Percentiles rank a stretch among this genome's conserved stretches.
phyloP scores from a whole-genome alignment of 1,140 invertebrate genomes.

The Apis florea region DNA sequence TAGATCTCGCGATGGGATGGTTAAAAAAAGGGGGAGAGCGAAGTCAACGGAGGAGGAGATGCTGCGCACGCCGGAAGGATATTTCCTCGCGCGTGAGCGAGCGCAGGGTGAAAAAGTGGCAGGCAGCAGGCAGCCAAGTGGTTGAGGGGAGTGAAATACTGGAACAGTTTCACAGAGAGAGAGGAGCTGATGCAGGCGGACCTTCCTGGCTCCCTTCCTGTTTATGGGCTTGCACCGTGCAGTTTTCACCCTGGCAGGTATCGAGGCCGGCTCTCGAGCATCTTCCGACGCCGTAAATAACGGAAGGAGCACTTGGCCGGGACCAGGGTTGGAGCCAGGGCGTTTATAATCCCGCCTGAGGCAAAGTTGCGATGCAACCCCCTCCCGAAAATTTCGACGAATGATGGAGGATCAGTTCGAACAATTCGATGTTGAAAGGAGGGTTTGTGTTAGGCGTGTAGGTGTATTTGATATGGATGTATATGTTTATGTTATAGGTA shows the following conservation, averaged over 20 bases:
- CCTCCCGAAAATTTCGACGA: background rate
- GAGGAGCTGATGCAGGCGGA: constrained; percentile 1
- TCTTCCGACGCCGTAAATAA: constrained; percentile 58
- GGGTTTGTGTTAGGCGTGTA: too few species aligned
- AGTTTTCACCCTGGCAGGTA: constrained; percentile 48
- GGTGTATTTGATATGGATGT: too few species aligned
- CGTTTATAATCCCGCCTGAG: constrained; percentile 49
- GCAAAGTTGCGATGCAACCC: constrained; percentile 14
- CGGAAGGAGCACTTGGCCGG: constrained; percentile 49
- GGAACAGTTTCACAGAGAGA: constrained; percentile 37
- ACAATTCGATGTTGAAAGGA: background rate
- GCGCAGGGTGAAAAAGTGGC: constrained; percentile 31
- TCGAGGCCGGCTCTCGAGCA: constrained; percentile 40
- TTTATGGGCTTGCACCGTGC: constrained; percentile 39
- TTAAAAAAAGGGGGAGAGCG: background rate
- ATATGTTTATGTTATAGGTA: too few species aligned
- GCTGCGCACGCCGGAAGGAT: constrained; percentile 31
- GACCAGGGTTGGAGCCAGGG: constrained; percentile 35
- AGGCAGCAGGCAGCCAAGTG: constrained; percentile 23
- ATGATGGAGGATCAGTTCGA: background rate
- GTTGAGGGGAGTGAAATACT: constrained; percentile 47
- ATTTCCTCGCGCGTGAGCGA: background rate
- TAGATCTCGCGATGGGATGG: background rate
- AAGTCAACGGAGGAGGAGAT: background rate
- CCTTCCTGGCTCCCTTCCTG: constrained; percentile 23